Conservation (phyloP, 1,140 invertebrate genomes). For the Harpegnathos saltator region DNA sequence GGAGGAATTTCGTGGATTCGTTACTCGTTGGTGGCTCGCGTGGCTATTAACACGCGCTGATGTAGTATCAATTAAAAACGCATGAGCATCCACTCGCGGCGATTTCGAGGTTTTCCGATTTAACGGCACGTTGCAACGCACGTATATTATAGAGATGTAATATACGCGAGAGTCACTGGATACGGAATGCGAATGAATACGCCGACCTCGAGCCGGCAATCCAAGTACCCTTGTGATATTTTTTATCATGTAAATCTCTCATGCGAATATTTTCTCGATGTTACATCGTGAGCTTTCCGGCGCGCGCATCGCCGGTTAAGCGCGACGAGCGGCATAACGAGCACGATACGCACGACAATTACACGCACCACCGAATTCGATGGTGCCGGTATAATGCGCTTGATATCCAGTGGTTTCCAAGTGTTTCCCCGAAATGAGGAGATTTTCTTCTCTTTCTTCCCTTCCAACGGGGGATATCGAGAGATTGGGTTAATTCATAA, state of each 20-base stretch:
- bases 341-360: slow-evolving; percentile 49
- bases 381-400: slow-evolving; percentile 13
- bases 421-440: not conserved
- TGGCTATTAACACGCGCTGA: no score
- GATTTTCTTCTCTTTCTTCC: no score
- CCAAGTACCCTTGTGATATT: not conserved
- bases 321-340: slow-evolving; percentile 41
- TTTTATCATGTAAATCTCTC: slow-evolving; percentile 32
- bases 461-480: no score
- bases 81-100: no score
- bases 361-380: slow-evolving; percentile 49
- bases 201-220: slow-evolving; percentile 12
- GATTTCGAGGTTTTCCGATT: not conserved
- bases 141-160: no score
- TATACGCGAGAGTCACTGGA: not conserved
- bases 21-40: not conserved
- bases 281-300: slow-evolving; percentile 35
- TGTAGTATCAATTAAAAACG: no score
- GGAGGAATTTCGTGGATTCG: not conserved
- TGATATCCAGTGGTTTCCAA: slow-evolving; percentile 30
- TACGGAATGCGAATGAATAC: slow-evolving; percentile 4
- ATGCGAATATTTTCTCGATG: slow-evolving; percentile 31
- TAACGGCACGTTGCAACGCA: not conserved
- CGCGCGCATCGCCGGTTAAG: slow-evolving; percentile 30
- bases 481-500: no score